A percentile compares a stretch with the other conserved stretches of the same genome.
phyloP scores from a whole-genome alignment of 2,888 invertebrate genomes.

The Prosapia bicincta region DNA sequence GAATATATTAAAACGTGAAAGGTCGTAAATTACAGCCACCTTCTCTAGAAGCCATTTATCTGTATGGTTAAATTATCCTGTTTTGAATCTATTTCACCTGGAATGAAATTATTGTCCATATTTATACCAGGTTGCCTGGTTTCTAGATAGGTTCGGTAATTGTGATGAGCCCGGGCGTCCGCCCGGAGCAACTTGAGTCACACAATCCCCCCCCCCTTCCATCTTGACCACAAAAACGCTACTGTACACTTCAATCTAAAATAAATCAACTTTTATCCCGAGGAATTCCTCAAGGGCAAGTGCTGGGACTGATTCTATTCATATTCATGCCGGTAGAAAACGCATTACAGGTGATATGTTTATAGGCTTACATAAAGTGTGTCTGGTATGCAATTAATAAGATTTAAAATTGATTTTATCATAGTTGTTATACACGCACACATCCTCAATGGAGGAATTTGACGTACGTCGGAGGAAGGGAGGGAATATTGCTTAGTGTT shows the following conservation, averaged over 20 bases:
- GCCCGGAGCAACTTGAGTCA: slow-evolving; percentile 5
- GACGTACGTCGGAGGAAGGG: too few species aligned
- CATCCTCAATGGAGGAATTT: too few species aligned
- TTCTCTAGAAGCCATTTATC: too few species aligned
- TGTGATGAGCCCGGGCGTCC: not conserved
- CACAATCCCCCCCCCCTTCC: not conserved
- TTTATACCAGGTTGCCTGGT: not conserved
- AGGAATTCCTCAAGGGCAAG: not conserved
- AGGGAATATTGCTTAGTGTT: too few species aligned
- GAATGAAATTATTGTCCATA: too few species aligned
- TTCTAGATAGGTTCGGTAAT: not conserved
- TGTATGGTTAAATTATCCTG: not conserved
- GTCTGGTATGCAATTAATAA: not conserved
- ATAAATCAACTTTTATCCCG: slow-evolving; percentile 1
- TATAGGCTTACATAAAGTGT: not conserved
- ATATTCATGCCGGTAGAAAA: not conserved
- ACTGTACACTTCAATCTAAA: slow-evolving; percentile 17
- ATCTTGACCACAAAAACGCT: slow-evolving; percentile 14
- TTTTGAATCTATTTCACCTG: not conserved
- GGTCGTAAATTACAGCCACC: too few species aligned
- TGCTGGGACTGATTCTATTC: not conserved
- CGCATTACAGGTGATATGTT: not conserved
- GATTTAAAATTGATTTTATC: not conserved
- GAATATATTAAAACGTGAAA: too few species aligned
- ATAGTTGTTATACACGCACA: not conserved